These are phyloP conservation scores for Vireo altiloquus DNA, from an alignment of 2,113 vertebrate species.

Conservation along the genomic window DNA sequence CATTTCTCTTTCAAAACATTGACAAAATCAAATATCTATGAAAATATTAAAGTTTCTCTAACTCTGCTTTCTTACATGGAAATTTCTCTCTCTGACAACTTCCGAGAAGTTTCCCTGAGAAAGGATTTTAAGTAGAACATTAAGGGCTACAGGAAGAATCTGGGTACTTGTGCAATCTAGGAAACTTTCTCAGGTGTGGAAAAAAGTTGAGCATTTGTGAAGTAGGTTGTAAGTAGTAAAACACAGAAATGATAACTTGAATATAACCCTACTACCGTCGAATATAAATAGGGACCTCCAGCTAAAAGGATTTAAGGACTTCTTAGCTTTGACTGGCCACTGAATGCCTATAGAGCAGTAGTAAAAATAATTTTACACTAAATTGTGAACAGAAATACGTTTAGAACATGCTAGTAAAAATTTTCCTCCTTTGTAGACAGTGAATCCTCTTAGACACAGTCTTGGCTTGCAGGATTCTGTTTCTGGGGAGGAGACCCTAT, in stretches of 20 bases:
- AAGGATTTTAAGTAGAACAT: neutral
- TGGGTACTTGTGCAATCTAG: neutral
- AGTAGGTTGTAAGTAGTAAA: neutral
- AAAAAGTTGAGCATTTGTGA: neutral
- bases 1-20: neutral
- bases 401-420: neutral
- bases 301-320: neutral
- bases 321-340: neutral
- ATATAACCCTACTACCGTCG: neutral
- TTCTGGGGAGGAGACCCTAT: neutral
- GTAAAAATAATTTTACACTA: neutral
- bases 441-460: neutral
- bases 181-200: neutral
- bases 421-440: neutral
- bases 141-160: neutral
- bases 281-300: neutral
- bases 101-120: neutral
- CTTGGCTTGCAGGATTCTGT: neutral
- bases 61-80: neutral
- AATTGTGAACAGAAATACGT: neutral
- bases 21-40: neutral
- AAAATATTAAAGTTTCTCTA: neutral
- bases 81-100: neutral
- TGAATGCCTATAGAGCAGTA: neutral
- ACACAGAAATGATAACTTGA: neutral